Evolutionary conservation across 2,888 invertebrate genomes (phyloP).

Genomic region (Scelioninae gen. 1): DNA sequence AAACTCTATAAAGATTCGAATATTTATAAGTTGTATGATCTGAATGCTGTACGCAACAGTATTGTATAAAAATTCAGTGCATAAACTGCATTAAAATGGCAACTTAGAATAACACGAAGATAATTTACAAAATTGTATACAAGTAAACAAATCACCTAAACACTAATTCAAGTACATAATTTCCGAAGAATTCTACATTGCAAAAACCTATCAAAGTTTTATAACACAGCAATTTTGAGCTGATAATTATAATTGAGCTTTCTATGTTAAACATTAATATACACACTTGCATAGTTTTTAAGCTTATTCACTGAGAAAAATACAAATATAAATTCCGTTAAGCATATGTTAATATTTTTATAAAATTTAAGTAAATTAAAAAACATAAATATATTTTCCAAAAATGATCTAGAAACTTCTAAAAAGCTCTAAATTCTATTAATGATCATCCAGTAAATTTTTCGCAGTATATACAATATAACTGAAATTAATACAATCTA

Average conservation of each 20-base stretch:
- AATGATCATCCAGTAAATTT: no score
- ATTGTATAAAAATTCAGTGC: conserved; percentile 22
- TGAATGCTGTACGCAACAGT: conserved; percentile 16
- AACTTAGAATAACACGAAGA: conserved; percentile 30
- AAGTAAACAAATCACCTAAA: conserved; percentile 38
- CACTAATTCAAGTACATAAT: conserved; percentile 23
- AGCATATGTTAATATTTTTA: neutral
- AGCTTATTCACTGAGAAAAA: no score
- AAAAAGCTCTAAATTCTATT: no score
- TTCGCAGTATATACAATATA: no score
- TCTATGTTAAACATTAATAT: neutral
- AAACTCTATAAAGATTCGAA: conserved; percentile 26
- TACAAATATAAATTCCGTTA: neutral
- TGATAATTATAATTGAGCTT: neutral
- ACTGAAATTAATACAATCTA: neutral
- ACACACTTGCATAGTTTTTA: neutral
- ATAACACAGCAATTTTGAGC: conserved; percentile 1
- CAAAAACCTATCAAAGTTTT: conserved; percentile 2
- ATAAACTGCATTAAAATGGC: conserved; percentile 15
- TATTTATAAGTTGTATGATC: conserved; percentile 21
- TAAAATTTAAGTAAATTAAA: no score
- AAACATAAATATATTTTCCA: no score
- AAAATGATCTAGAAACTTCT: no score
- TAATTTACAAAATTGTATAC: conserved; percentile 38
- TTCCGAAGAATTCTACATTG: conserved; percentile 11